Base-by-base conservation (phyloP, 2,797 vertebrate genomes). In the Novumbra hubbsi region DNA sequence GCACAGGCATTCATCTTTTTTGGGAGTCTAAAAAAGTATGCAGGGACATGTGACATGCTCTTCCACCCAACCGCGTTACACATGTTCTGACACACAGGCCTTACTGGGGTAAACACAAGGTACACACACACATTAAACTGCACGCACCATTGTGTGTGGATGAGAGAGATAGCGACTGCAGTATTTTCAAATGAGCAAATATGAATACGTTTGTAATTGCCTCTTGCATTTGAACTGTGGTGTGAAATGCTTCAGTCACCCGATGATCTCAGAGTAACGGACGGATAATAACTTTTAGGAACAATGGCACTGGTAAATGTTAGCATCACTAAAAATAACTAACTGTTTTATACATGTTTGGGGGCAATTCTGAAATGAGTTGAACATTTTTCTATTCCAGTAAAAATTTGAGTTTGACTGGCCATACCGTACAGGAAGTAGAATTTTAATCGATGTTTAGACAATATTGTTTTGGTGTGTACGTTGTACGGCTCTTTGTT, bases 1-100 rank as follows among this genome's bases (percentile, higher is more conserved):
- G 77, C 78, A 73, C 12, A 68, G 76, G 78, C 80, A 77, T 79
- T 74, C 17, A 12, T 84, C 87, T 90, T 90, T 89, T 90, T 86
- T 81, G 80, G 82, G 79, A 11, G 4, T 76, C 76, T 77, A 76
- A 79, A 86, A 76, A 84, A 81, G 67, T 76, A 74, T 69, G 81
- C 19, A 72, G 78, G 73, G 69, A 64, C 66, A 75, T 82, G 83
- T 73, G 84, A 81, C 78, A 82, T 77, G 76, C 81, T 83, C 70
- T 71, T 68, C 73, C 63, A 63, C 41, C 15, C 71, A 65, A 70
- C 38, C 16, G 66, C 72, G 15, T 63, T 32, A 41, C 55, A 48
- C 48, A 73, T 14, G 38, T 28, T 67, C n/a, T 41, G 27, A 32
- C 41, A 69, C 50, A 55, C 48, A 55, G 27, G 49, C 72, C 57